Evolutionary conservation across 1,140 invertebrate species (phyloP), one percentile per base, ranked within the genome.

Genomic region (Scaptomyza pallida): DNA sequence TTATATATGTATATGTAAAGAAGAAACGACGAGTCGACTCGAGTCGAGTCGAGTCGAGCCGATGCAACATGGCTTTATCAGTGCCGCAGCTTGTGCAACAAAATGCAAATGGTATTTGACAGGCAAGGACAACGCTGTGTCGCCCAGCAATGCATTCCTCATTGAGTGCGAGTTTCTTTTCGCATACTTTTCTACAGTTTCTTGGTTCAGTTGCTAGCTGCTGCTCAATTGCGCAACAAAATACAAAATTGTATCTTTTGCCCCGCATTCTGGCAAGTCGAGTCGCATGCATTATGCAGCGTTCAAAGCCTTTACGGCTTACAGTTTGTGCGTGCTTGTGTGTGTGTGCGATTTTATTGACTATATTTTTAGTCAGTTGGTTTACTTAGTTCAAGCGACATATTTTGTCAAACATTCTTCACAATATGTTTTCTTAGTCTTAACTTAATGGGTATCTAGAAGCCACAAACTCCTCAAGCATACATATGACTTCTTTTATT

Each of bases 141-240:
- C 33, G 17, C 50, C 40, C 60, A 26, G 23, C 23, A 45, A 40
- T 72, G 51, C 67, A 75, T 62, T 69, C 56, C 52, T 55, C 70
- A 82, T 82, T 88, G 73, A 85, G 76, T 82, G 44, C 26, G 26
- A 30, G 6, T 9, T 44, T 69, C 45, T 15, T 81, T 61, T 17
- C 54, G 52, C 10, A 45, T 54, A 52, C 26, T 61, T 56, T 64
- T 43, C 51, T 43, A 44, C 65, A 70, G 71, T 73, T 83, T 75
- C 62, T 74, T 73, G 82, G 82, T 85, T 81, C 82, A 88, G 62
- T 88, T 75, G 70, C 6, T 30, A 61, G 73, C 77, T n/a, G n/a
- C 21, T n/a, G 81, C 77, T 88, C 81, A 88, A 86, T 86, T 75
- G 82, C 72, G 82, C 77, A 86, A 86, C 82, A 88, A 86, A 86